Evolutionary conservation across 2,888 invertebrate species (phyloP).

Genomic region (Mythimna albipuncta): DNA sequence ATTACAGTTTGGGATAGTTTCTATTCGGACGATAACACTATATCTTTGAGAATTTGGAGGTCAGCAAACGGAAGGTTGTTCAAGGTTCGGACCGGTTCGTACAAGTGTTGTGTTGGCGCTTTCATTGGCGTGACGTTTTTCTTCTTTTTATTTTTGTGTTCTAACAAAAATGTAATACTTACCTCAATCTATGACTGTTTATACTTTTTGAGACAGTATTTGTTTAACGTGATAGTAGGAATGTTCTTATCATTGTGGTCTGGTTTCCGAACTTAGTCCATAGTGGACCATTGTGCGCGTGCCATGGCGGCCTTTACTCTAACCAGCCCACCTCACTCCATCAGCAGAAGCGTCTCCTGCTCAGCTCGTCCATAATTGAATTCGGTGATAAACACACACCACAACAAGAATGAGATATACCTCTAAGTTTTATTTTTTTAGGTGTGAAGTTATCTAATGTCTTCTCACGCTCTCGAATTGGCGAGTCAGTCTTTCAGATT

Average conservation of each 20-base stretch:
- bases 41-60: constrained; percentile 46
- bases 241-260: no score
- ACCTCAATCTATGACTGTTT: background rate
- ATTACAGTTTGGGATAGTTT: constrained; percentile 50
- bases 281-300: no score
- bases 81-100: background rate
- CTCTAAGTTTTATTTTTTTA: background rate
- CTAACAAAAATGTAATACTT: constrained; percentile 7
- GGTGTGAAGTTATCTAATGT: no score
- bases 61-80: constrained; percentile 37
- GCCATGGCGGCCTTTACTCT: no score
- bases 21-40: constrained; percentile 47
- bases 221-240: no score
- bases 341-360: no score
- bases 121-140: constrained; percentile 13
- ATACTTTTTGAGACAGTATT: background rate
- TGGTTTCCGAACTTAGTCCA: no score
- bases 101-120: constrained; percentile 27
- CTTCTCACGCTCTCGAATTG: no score
- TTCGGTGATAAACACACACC: background rate
- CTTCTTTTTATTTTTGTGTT: constrained; percentile 4
- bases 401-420: background rate
- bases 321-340: no score
- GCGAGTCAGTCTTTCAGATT: no score
- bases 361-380: no score